Evolutionary conservation across 2,888 invertebrate genomes (phyloP), one percentile per base, ranked within the genome.

Genomic region (Achlya flavicornis): DNA sequence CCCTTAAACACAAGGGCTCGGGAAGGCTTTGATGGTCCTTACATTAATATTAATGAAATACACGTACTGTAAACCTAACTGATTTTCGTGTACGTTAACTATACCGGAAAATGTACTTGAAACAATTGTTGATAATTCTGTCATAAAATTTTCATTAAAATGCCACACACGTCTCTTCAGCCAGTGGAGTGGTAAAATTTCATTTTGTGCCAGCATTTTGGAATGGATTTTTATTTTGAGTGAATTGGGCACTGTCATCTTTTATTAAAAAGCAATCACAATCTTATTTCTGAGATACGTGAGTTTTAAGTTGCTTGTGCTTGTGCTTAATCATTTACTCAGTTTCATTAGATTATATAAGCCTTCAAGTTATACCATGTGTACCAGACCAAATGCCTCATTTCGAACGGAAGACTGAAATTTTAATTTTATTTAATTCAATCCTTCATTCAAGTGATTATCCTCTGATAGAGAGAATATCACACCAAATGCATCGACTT

Each of bases 1-100:
- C 66, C 65, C 66, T 60, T 67, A 66, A 67, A 70, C 64, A 66
- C 64, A 68, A 63, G 62, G 71, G 73, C 62, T 66, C 62, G 53
- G 62, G 63, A 10, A 53, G 63, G 70, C 75, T 68, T 74, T 64
- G 61, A 69, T 62, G 68, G 62, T 63, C 66, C 62, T 53, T 19
- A 19, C 53, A 53, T 53, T 53, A 53, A 53, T 53, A 53, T 53
- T 53, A 19, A 53, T 19, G 48, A 16, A 16, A 16, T 16, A 48
- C 16, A 48, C 48, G 48, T 48, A 48, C 16, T 53, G 53, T 19
- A 53, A 19, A 46, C 16, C 16, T 16, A 53, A 26, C 26, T 2
- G 26, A 26, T 26, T 53, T 53, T 53, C 19, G 10, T 53, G 16
- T 19, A 53, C 53, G 16, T 10, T 19, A 19, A 53, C 19, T 41